A percentile compares a stretch with the other conserved stretches of the same genome.
phyloP scores from a whole-genome alignment of 2,113 vertebrate species.

The Microcebus lehilahytsara region DNA sequence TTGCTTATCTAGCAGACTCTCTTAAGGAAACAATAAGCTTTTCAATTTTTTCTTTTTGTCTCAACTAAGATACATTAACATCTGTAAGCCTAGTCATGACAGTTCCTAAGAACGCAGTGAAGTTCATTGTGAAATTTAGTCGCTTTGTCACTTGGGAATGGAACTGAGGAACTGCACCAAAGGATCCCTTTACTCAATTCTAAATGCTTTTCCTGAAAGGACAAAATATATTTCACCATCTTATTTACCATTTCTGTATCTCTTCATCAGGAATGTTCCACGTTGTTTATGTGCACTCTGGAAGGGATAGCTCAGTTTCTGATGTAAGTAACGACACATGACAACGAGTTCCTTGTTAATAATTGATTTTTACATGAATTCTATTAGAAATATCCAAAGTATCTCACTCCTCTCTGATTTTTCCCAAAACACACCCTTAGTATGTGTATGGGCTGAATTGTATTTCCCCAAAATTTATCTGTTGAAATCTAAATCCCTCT shows the following conservation, averaged over 20 bases:
- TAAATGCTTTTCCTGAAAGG: neutral
- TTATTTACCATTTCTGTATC: neutral
- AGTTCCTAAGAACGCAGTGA: neutral
- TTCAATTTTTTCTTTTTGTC: neutral
- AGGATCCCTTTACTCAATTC: neutral
- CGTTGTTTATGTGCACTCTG: neutral
- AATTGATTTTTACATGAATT: slow-evolving; percentile 7
- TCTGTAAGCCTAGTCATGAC: neutral
- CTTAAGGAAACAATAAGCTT: slow-evolving; percentile 8
- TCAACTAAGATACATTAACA: neutral
- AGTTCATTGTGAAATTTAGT: slow-evolving; percentile 9
- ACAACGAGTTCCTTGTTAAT: neutral
- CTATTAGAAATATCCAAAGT: neutral
- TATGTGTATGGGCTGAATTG: neutral
- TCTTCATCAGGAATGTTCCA: neutral
- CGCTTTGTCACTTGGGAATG: slow-evolving; percentile 21
- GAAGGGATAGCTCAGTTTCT: neutral
- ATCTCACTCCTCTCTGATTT: neutral
- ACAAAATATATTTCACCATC: neutral
- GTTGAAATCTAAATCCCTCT: neutral
- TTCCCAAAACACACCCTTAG: neutral
- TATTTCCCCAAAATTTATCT: neutral
- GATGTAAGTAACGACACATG: neutral
- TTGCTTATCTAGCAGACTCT: neutral
- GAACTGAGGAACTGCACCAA: neutral